Conservation (phyloP, 2,113 vertebrate species). For the Macroglossus sobrinus region DNA sequence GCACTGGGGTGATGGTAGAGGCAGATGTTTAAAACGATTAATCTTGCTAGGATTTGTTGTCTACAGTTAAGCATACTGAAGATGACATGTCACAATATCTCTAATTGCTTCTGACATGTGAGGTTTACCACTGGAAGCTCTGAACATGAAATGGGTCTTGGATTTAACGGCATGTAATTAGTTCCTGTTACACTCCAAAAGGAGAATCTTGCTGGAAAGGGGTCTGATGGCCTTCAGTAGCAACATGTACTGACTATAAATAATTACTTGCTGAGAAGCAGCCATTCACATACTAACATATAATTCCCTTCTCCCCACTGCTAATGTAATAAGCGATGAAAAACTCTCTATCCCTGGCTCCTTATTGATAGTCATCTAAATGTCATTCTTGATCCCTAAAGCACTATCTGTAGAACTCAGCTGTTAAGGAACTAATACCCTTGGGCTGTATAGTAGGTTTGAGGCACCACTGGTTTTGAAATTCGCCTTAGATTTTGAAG, state of each 20-base stretch:
- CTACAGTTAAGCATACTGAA: background rate
- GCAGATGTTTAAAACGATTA: background rate
- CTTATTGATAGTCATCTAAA: background rate
- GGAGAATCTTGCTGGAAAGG: conserved; percentile 41
- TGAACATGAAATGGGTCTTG: conserved; percentile 38
- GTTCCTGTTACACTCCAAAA: conserved; percentile 22
- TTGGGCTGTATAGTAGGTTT: background rate
- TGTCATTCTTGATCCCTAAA: background rate
- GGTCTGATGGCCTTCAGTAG: background rate
- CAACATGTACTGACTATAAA: background rate
- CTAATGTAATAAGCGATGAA: background rate
- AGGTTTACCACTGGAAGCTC: conserved; percentile 49
- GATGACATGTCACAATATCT: background rate
- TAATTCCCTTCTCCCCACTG: background rate
- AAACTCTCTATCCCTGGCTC: background rate
- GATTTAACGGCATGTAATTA: conserved; percentile 48
- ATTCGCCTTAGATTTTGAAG: background rate
- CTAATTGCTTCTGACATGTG: conserved; percentile 48
- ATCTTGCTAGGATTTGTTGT: background rate
- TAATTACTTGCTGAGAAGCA: conserved; percentile 39
- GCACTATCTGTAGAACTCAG: background rate
- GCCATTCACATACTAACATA: background rate
- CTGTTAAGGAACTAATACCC: background rate
- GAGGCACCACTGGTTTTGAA: background rate
- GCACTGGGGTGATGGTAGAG: background rate